phyloP scores from a whole-genome alignment of 1,140 invertebrate species.

The Meloidogyne floridensis region DNA sequence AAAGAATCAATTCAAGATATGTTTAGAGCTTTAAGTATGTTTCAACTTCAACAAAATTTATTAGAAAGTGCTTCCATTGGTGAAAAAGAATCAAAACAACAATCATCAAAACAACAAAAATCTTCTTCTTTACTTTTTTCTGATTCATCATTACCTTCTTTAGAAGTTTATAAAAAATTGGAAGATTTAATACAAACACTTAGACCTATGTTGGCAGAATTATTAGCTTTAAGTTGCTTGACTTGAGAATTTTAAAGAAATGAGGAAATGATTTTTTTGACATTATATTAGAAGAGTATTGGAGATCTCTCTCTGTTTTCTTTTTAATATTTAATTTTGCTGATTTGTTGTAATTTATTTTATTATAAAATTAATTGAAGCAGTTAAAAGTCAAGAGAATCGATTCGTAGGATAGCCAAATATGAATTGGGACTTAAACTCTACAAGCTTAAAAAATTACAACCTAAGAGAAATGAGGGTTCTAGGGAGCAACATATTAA shows the following conservation, averaged over 20 bases:
- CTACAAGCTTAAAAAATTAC: too few species aligned
- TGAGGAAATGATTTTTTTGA: too few species aligned
- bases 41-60: slow-evolving; percentile 22
- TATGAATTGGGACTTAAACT: too few species aligned
- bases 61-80: slow-evolving; percentile 11
- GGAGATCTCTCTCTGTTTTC: too few species aligned
- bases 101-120: neutral
- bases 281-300: too few species aligned
- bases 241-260: neutral
- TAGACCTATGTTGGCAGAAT: slow-evolving; percentile 24
- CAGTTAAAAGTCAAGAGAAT: too few species aligned
- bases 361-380: too few species aligned
- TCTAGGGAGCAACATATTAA: too few species aligned
- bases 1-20: slow-evolving; percentile 21
- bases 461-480: too few species aligned
- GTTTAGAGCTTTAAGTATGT: slow-evolving; percentile 26
- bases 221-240: slow-evolving; percentile 19
- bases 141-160: neutral
- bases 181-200: slow-evolving; percentile 21
- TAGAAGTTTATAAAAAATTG: slow-evolving; percentile 19
- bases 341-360: too few species aligned
- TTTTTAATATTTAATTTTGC: too few species aligned
- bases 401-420: too few species aligned
- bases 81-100: neutral
- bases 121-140: neutral